Base-by-base conservation (phyloP, 2,113 vertebrate species). In the Nerophis lumbriciformis region DNA sequence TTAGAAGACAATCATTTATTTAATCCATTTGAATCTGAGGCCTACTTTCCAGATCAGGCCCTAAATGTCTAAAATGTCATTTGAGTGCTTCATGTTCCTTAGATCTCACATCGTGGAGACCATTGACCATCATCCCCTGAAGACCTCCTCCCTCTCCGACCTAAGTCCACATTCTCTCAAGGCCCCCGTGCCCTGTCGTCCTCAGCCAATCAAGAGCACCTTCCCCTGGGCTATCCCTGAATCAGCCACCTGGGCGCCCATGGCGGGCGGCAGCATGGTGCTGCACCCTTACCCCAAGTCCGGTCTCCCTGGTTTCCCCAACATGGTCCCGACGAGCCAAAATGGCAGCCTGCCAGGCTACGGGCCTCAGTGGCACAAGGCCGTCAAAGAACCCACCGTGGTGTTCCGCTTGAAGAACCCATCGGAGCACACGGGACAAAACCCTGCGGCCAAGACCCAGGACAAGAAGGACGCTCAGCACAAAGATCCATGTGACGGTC, bases 111-210 rank as follows among this genome's bases (percentile, higher is more conserved):
- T 59, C 38, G 37, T 66, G 16, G 89, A 90, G 15, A 66, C 38
- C 10, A 8, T 58, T 5, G 66, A 84, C 19, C 79, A 75, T 54
- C 44, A 59, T 3, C 56, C 69, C 6, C 59, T 77, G 0, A 88
- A 76, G 69, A 74, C 9, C 14, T 21, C 80, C 12, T 68, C 71
- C 3, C 59, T 74, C 12, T 56, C 51, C 35, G 83, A 86, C 2
- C 53, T 77, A 13, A 82, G 69, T 45, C 53, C 45, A 28, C 82
- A 83, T 38, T 59, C 78, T 6, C 44, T 85, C 53, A 83, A 84
- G 1, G 38, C 79, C 5, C 86, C 87, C 0, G 69, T 89, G 3
- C 87, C 86, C 6, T 84, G 72, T 54, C 88, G 88, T 6, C 89
- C 90, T 28, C 85, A 82, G 8, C 80, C 87, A 8, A 71, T 88